Evolutionary conservation across 2,113 vertebrate genomes (phyloP).

Genomic region (Equus quagga): DNA sequence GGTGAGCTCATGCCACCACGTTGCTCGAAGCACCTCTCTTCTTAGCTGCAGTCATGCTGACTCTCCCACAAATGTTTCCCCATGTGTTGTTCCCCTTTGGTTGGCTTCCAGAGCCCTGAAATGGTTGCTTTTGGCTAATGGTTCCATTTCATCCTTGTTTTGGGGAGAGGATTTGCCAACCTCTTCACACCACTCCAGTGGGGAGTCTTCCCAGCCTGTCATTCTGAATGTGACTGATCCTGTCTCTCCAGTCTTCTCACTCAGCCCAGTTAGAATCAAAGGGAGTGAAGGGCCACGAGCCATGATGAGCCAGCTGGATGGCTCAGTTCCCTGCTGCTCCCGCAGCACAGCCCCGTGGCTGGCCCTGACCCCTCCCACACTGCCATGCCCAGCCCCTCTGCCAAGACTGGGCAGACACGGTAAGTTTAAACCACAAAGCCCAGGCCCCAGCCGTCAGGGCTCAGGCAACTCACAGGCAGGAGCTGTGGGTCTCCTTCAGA

Average conservation of each 20-base stretch:
- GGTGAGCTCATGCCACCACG: no score
- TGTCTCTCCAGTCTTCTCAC: not conserved
- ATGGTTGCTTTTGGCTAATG: not conserved
- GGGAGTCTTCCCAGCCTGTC: not conserved
- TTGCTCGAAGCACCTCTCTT: no score
- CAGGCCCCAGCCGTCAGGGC: not conserved
- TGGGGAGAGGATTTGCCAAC: not conserved
- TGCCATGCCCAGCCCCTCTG: no score
- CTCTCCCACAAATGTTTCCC: not conserved
- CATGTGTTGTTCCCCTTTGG: not conserved
- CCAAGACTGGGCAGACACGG: no score
- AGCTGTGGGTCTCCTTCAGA: not conserved
- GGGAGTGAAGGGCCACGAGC: no score
- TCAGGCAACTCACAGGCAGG: not conserved
- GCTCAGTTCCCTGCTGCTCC: not conserved
- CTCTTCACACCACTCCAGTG: not conserved
- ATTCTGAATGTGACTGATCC: not conserved
- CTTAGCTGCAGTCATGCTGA: no score
- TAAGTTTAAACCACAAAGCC: no score
- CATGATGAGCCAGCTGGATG: not conserved
- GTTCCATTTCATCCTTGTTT: not conserved
- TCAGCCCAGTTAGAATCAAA: not conserved
- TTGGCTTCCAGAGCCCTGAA: not conserved
- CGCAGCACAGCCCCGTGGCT: not conserved
- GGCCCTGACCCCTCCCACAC: no score